Percentiles rank a stretch among this genome's conserved stretches.
These are phyloP conservation scores for Eupristina koningsbergeri DNA, from an alignment of 1,140 invertebrate species.

Conservation along the genomic window DNA sequence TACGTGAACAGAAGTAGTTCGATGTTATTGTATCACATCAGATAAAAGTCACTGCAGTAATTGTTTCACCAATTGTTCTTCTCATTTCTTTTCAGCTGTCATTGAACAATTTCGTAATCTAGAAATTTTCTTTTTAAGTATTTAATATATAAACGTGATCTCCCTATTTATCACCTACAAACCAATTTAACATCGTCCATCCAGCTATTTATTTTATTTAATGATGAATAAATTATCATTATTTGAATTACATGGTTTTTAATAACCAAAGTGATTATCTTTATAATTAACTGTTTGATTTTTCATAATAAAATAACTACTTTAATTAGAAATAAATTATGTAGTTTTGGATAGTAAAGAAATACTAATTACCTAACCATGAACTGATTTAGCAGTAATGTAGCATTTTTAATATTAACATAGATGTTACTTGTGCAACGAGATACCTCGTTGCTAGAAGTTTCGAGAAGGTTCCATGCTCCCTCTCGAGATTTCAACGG, in stretches of 20 bases:
- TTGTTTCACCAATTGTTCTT: not conserved
- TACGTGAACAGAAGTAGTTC: not conserved
- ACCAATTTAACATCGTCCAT: slow-evolving; percentile 13
- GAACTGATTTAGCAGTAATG: not conserved
- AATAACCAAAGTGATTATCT: slow-evolving; percentile 12
- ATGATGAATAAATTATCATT: slow-evolving; percentile 32
- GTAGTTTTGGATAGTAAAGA: not conserved
- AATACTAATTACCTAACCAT: not conserved
- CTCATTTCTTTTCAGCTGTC: slow-evolving; percentile 6
- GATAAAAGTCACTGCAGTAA: not conserved
- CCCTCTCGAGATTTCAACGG: too few relatives aligned
- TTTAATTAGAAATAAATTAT: not conserved
- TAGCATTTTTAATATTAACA: too few relatives aligned
- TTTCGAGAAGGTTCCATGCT: too few relatives aligned
- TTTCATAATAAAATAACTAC: not conserved
- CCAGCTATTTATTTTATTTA: slow-evolving; percentile 14
- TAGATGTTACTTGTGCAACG: too few relatives aligned
- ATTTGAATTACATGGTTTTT: slow-evolving; percentile 21
- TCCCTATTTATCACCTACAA: slow-evolving; percentile 37
- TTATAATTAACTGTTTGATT: slow-evolving; percentile 14
- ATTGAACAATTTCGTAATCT: slow-evolving; percentile 24
- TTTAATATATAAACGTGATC: slow-evolving; percentile 13
- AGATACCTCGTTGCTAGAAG: too few relatives aligned
- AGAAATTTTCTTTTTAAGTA: slow-evolving; percentile 3
- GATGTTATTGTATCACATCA: not conserved